These are phyloP conservation scores for Rhinogobio ventralis DNA, from an alignment of 2,797 vertebrate genomes.

Conservation along the genomic window DNA sequence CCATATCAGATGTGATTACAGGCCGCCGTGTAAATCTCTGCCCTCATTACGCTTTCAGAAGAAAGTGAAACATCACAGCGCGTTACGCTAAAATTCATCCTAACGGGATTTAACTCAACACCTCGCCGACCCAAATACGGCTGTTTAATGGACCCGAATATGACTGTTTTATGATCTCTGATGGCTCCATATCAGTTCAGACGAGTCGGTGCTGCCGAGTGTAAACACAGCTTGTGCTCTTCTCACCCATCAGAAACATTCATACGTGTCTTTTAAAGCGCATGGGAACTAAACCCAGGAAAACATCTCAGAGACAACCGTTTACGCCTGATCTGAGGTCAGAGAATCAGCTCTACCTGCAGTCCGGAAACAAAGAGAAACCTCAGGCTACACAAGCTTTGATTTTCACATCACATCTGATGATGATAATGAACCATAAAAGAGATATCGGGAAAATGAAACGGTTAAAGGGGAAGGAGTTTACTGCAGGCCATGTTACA, in stretches of 20 bases:
- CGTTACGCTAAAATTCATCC: slow-evolving; percentile 83
- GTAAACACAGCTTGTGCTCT: slow-evolving; percentile 15
- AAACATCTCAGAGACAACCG: too few species aligned
- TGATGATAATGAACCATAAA: slow-evolving; percentile 78
- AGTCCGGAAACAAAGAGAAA: slow-evolving; percentile 76
- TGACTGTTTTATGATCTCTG: slow-evolving; percentile 37
- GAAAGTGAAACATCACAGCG: slow-evolving; percentile 77
- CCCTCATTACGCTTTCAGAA: slow-evolving; percentile 77
- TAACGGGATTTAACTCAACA: slow-evolving; percentile 79
- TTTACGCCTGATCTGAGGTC: slow-evolving; percentile 66
- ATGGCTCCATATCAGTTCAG: slow-evolving; percentile 24
- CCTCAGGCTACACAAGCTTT: slow-evolving; percentile 80
- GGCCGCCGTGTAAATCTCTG: slow-evolving; percentile 74
- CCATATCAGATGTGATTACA: slow-evolving; percentile 78
- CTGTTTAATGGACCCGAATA: slow-evolving; percentile 74
- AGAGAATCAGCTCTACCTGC: slow-evolving; percentile 79
- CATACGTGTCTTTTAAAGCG: not conserved
- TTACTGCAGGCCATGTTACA: slow-evolving; percentile 86
- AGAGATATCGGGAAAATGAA: slow-evolving; percentile 93
- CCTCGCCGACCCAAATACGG: slow-evolving; percentile 76
- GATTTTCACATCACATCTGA: slow-evolving; percentile 86
- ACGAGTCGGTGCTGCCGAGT: not conserved
- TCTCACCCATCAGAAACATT: not conserved
- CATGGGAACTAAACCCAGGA: too few species aligned
- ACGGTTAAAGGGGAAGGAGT: slow-evolving; percentile 78